Base-by-base conservation (phyloP, 2,797 vertebrate species). In the Gouania willdenowi region DNA sequence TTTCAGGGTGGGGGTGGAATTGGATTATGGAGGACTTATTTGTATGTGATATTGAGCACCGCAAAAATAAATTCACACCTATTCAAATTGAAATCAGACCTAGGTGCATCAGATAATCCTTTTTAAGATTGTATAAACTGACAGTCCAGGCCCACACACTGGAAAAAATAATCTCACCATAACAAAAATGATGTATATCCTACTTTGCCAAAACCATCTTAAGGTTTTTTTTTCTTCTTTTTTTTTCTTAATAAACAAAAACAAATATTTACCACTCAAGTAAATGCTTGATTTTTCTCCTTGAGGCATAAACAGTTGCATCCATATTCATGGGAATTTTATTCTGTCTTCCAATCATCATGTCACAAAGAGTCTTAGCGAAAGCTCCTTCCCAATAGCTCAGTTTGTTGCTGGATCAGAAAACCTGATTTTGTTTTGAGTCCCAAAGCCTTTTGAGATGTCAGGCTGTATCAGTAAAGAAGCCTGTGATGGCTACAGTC, bases 61-160 rank as follows among this genome's bases (percentile, higher is more conserved):
- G 79, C 78, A 84, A 89, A n/a, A 89, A 89, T 89, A 89, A 87
- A 89, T 89, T 88, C 77, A 73, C 87, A 89, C 83, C 86, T 88
- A 88, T 91, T 90, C 86, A 90, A 87, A 90, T 89, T 89, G 85
- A 89, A 91, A 90, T 89, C 84, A 89, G 79, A 88, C 81, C 83
- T 71, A 81, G 87, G 87, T 88, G 85, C 74, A 86, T 79, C 77
- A 83, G 83, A 86, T 89, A 89, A 89, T 87, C 88, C 85, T 76
- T 86, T 88, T 88, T 84, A 87, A 87, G 81, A 86, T 86, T 71
- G 81, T 81, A 86, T 81, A 74, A 89, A 86, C 64, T 86, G 82
- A 84, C 79, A 79, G 85, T 74, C 84, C 79, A 77, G 76, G 69
- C 81, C 77, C 75, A 83, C 77, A 84, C 78, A 79, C 66, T 74